These are phyloP conservation scores for Dreissena polymorpha DNA, from an alignment of 1,140 invertebrate genomes.

Conservation along the genomic window DNA sequence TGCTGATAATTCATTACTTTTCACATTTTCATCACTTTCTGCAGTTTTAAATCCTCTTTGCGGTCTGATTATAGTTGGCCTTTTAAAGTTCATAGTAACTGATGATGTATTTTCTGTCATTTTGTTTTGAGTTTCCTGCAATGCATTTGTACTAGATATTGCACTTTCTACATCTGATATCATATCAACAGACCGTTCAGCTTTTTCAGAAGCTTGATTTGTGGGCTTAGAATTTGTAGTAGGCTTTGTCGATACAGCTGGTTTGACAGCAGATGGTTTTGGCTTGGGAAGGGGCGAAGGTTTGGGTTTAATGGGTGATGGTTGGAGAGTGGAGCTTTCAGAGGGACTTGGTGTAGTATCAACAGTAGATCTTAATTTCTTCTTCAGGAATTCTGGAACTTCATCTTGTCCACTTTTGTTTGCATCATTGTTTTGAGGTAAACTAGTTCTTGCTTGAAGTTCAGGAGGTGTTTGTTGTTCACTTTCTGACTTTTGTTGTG, in stretches of 20 bases:
- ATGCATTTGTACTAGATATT: too few relatives aligned
- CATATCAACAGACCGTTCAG: neutral
- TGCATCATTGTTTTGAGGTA: neutral
- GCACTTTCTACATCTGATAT: too few relatives aligned
- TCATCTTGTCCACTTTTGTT: neutral
- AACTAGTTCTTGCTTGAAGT: neutral
- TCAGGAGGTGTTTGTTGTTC: neutral
- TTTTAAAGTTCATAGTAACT: constrained; percentile 20
- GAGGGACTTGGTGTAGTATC: neutral
- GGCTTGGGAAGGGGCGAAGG: constrained; percentile 44
- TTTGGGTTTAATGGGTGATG: constrained; percentile 50
- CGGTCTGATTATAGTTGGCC: constrained; percentile 54
- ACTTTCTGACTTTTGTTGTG: neutral
- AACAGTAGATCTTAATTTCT: constrained; percentile 35
- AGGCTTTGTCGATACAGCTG: constrained; percentile 17
- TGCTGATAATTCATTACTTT: neutral
- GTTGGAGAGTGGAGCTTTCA: constrained; percentile 3
- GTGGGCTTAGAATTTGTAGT: neutral
- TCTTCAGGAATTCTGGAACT: constrained; percentile 34
- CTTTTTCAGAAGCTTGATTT: neutral
- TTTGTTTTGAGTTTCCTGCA: neutral
- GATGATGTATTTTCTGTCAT: neutral
- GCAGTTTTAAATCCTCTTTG: neutral
- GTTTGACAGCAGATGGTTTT: constrained; percentile 23
- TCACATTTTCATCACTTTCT: constrained; percentile 43